A percentile compares a stretch with the other conserved stretches of the same genome.
Conservation (phyloP, 2,888 invertebrate species). For the Lamellibrachia satsuma region DNA sequence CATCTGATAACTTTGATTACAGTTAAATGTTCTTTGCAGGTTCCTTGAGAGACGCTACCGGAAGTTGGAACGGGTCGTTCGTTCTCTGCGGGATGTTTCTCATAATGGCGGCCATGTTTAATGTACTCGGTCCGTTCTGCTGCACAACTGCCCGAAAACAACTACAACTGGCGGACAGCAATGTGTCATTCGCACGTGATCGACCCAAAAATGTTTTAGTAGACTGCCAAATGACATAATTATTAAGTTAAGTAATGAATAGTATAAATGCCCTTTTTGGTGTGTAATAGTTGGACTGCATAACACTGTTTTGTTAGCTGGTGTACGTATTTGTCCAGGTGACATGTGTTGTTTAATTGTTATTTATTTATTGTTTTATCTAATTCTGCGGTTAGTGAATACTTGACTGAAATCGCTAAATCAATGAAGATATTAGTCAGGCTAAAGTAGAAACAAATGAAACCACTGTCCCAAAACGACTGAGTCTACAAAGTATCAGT, state of each 20-base stretch:
- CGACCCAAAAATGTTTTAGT: background rate
- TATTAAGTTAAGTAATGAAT: background rate
- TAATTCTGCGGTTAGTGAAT: no score
- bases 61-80: conserved; percentile 17
- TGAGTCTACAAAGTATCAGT: no score
- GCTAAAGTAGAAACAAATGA: no score
- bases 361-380: background rate
- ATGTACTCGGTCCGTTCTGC: background rate
- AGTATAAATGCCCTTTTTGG: no score
- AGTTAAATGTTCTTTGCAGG: background rate
- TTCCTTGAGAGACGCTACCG: conserved; percentile 7
- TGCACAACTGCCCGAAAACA: background rate
- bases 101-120: conserved; percentile 17
- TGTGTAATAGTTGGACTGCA: background rate
- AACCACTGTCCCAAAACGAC: no score
- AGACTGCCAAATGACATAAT: background rate
- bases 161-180: background rate
- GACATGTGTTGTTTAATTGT: background rate
- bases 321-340: background rate
- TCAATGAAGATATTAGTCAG: no score
- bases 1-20: no score
- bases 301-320: background rate
- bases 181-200: background rate
- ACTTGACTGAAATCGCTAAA: no score
- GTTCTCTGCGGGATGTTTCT: conserved; percentile 18